Conservation (phyloP, 1,140 invertebrate species). For the Latrodectus geometricus region DNA sequence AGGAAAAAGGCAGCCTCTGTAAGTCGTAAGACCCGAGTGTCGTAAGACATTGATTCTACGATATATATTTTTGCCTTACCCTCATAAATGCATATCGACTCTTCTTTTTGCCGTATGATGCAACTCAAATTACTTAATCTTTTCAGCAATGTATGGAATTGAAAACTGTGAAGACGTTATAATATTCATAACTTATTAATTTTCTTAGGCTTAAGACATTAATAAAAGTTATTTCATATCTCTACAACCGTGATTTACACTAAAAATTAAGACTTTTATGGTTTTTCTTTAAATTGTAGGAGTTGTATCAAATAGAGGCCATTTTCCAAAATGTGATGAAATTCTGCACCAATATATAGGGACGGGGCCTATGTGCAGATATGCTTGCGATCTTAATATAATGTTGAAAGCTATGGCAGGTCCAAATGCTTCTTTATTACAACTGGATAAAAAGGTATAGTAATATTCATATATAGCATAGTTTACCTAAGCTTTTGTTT, state of each 20-base stretch:
- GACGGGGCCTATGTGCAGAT: conserved; percentile 72
- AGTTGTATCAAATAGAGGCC: conserved; percentile 58
- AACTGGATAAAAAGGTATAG: conserved; percentile 46
- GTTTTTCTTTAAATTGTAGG: background rate
- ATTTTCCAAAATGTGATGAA: conserved; percentile 70
- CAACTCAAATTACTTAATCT: no score
- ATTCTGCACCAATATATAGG: conserved; percentile 65
- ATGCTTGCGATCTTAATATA: conserved; percentile 69
- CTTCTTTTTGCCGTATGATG: no score
- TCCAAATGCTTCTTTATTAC: conserved; percentile 15
- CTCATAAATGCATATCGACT: no score
- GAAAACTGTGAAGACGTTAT: background rate
- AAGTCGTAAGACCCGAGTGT: no score
- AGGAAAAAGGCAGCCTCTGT: no score
- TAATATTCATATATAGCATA: background rate
- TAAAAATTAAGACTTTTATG: no score
- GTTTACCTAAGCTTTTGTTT: no score
- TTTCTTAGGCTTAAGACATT: background rate
- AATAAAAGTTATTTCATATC: background rate
- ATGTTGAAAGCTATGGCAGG: conserved; percentile 65
- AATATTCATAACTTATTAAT: background rate
- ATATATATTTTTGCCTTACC: no score
- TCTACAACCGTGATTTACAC: background rate
- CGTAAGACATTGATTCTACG: no score
- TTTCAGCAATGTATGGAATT: background rate